Conservation (phyloP, 2,888 invertebrate genomes). For the Steinernema carpocapsae region DNA sequence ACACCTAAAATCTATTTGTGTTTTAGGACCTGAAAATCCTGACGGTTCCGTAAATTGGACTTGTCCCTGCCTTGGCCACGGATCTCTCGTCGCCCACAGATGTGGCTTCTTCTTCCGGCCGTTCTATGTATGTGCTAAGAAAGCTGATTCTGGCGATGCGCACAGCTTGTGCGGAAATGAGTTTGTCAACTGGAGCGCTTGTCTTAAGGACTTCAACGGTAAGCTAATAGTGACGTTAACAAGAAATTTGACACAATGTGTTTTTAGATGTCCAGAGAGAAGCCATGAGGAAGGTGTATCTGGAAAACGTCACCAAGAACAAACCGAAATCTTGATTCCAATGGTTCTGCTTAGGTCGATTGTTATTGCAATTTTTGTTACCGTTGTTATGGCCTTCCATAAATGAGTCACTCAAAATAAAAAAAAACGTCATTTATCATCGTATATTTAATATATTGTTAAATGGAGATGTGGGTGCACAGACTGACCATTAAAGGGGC, state of each 20-base stretch:
- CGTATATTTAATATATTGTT: too few species aligned
- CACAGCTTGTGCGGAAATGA: not conserved
- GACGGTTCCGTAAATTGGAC: conserved; percentile 31
- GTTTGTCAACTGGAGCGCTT: conserved; percentile 26
- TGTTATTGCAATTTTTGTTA: not conserved
- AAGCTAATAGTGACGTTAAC: too few species aligned
- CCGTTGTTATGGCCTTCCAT: not conserved
- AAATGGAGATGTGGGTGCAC: too few species aligned
- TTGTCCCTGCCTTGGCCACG: conserved; percentile 12
- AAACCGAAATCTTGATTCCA: not conserved
- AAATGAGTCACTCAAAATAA: too few species aligned
- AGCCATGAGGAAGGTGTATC: not conserved
- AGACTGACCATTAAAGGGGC: too few species aligned
- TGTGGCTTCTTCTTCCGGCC: conserved; percentile 26
- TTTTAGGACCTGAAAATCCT: conserved; percentile 12
- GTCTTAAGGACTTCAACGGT: conserved; percentile 10
- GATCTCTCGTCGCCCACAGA: conserved; percentile 15
- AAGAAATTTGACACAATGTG: too few species aligned
- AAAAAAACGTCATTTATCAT: too few species aligned
- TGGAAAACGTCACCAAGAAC: not conserved
- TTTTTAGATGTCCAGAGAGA: conserved; percentile 10
- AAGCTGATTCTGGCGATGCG: conserved; percentile 1
- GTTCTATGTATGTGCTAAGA: conserved; percentile 18
- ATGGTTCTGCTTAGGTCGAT: not conserved
- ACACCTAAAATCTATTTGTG: not conserved